Percentiles rank a stretch among this genome's conserved stretches.
Evolutionary conservation across 2,113 vertebrate genomes (phyloP).

Genomic region (Equus przewalskii): DNA sequence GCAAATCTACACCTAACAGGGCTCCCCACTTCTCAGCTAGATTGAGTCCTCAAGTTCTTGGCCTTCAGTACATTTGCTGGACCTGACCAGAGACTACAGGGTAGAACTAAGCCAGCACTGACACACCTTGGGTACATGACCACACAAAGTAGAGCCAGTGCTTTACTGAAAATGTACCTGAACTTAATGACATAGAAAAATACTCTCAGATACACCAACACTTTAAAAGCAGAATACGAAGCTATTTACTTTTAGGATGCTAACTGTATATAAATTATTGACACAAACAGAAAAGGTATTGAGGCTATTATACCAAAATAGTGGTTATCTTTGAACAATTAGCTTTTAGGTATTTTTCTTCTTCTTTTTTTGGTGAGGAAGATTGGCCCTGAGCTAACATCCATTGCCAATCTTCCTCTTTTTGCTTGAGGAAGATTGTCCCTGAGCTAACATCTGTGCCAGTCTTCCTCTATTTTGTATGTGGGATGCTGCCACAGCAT

Average conservation of each 20-base stretch:
- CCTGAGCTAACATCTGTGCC: too few species aligned
- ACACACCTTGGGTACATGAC: background rate
- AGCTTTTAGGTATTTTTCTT: constrained; percentile 8
- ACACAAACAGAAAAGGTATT: constrained; percentile 8
- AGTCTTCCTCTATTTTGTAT: too few species aligned
- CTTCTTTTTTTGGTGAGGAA: too few species aligned
- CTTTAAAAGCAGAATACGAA: constrained; percentile 41
- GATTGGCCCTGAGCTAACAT: too few species aligned
- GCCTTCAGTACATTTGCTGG: background rate
- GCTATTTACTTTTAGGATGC: constrained; percentile 22
- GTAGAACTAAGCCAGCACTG: background rate
- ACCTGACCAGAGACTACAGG: background rate
- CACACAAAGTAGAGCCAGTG: background rate
- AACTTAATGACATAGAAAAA: background rate
- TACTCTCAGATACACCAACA: background rate
- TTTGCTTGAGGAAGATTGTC: too few species aligned
- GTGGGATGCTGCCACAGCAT: too few species aligned
- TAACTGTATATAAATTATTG: constrained; percentile 29
- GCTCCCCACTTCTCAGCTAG: background rate
- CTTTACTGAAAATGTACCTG: background rate
- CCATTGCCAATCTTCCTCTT: too few species aligned
- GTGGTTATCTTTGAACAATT: background rate
- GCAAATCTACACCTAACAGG: background rate
- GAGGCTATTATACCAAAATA: background rate
- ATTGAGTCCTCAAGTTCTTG: background rate